A percentile compares a stretch with the other conserved stretches of the same genome.
Conservation (phyloP, 1,140 invertebrate species). For the Nasonia giraulti region DNA sequence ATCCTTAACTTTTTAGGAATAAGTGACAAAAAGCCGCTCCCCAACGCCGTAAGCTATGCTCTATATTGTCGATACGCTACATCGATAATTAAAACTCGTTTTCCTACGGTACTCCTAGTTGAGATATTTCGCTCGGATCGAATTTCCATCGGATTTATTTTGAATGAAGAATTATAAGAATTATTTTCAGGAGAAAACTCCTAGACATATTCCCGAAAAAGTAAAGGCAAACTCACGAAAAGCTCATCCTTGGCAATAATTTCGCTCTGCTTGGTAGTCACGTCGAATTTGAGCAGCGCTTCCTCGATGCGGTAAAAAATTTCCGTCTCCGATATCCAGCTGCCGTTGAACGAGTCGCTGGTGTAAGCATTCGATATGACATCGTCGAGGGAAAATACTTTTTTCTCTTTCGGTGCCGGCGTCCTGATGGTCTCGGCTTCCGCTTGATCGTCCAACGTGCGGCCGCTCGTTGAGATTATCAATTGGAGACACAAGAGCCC, state of each 20-base stretch:
- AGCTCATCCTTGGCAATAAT: background rate
- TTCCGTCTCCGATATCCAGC: constrained; percentile 65
- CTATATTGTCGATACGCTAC: too few species aligned
- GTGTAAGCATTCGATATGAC: constrained; percentile 57
- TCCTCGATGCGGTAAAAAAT: constrained; percentile 58
- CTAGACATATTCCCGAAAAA: background rate
- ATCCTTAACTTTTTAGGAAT: too few species aligned
- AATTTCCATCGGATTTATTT: too few species aligned
- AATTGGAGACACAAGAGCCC: constrained; percentile 22
- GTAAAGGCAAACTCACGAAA: constrained; percentile 37
- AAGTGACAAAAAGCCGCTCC: too few species aligned
- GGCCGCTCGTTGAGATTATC: background rate
- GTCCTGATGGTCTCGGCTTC: background rate
- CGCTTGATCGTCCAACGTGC: background rate
- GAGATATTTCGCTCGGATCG: too few species aligned
- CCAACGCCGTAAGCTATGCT: too few species aligned
- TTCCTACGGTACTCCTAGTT: too few species aligned
- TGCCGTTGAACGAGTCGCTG: constrained; percentile 64
- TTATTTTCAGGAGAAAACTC: too few species aligned
- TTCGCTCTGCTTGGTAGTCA: constrained; percentile 50
- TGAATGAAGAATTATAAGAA: too few species aligned
- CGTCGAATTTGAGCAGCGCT: constrained; percentile 58
- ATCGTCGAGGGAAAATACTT: constrained; percentile 61
- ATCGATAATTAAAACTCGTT: too few species aligned
- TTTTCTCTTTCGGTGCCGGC: constrained; percentile 30